These are phyloP conservation scores for Mus caroli DNA, from an alignment of 2,797 vertebrate species.

Conservation along the genomic window DNA sequence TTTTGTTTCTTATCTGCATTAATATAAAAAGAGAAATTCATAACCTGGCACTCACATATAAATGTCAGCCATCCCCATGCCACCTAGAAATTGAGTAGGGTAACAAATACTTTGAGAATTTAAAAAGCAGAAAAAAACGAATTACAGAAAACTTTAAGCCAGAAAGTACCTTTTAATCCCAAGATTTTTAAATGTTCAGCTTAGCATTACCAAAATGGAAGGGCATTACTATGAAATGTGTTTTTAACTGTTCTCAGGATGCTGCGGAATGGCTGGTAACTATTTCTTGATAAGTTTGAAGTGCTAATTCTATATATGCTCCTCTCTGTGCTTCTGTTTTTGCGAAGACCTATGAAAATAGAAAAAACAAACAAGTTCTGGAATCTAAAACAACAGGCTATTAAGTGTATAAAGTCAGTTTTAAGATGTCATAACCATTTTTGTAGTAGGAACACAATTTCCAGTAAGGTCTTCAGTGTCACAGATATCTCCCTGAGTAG, in stretches of 20 bases:
- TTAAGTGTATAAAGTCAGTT: neutral
- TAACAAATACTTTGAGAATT: slow-evolving; percentile 28
- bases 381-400: slow-evolving; percentile 24
- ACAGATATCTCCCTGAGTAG: neutral
- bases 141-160: slow-evolving; percentile 25
- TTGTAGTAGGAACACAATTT: neutral
- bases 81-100: neutral
- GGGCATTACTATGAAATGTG: slow-evolving; percentile 26
- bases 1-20: neutral
- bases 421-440: slow-evolving; percentile 44
- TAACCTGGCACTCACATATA: neutral
- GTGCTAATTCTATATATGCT: slow-evolving; percentile 94
- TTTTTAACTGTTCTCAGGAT: slow-evolving; percentile 81
- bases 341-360: slow-evolving; percentile 91
- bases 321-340: slow-evolving; percentile 94
- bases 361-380: slow-evolving; percentile 22
- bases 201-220: slow-evolving; percentile 59
- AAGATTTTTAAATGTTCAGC: slow-evolving; percentile 40
- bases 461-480: slow-evolving; percentile 41
- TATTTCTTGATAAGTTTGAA: slow-evolving; percentile 92
- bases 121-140: neutral
- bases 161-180: slow-evolving; percentile 33
- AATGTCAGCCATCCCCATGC: neutral
- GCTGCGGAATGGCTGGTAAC: slow-evolving; percentile 85
- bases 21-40: neutral